Evolutionary conservation across 2,797 vertebrate species (phyloP), one percentile per base, ranked within the genome.

Genomic region (Ctenopoma kingsleyae): DNA sequence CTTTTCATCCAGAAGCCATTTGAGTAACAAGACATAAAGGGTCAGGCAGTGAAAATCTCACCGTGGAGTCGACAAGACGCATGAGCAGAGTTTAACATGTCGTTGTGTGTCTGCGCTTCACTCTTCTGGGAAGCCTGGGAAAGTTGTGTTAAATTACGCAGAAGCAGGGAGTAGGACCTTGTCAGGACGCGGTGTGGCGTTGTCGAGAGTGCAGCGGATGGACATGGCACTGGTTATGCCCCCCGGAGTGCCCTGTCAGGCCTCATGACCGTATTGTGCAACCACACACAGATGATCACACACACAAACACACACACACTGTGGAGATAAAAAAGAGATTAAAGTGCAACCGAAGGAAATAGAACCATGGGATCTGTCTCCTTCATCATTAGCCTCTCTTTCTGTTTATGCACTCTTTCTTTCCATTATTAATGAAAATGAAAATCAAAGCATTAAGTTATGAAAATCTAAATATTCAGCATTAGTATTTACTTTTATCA

Each of bases 91-190:
- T 90, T 89, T 81, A 85, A 77, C 36, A 49, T 85, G 80, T 89
- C 79, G 61, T 43, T 54, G 72, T 80, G 85, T 74, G 88, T 90
- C 88, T 81, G 86, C 64, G 58, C 69, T 69, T 81, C 69, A 56
- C 73, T 78, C 60, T 74, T 80, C 87, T 56, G 57, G 68, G 82
- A 73, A 83, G 82, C 74, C 68, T 60, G 79, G 76, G 86, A 89
- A 92, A 93, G 89, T 84, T 85, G 87, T 91, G 91, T 94, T 94
- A 94, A 95, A 94, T 94, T 91, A 94, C 87, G 91, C 91, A 93
- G 92, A 93, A 94, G 86, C 87, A 86, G 81, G 74, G 84, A 85
- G 90, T 67, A 74, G 85, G 86, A 88, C 85, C 89, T 89, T 94
- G 94, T 95, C 94, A 94, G 87, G 84, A 92, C 78, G 78, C 80